These are phyloP conservation scores for Gila robusta DNA, from an alignment of 2,797 vertebrate species.

Conservation along the genomic window DNA sequence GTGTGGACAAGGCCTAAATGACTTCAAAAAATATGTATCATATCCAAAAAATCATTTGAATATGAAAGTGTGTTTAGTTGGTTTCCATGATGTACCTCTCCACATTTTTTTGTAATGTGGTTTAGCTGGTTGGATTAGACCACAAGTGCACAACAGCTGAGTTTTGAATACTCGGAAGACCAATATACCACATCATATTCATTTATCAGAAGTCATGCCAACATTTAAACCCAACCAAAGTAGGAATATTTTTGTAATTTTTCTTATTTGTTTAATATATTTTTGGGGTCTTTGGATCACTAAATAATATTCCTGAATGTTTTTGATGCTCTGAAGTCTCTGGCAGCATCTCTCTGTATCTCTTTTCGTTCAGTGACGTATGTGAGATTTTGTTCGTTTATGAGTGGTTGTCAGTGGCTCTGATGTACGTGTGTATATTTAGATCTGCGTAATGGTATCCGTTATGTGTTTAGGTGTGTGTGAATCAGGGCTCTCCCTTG, in stretches of 20 bases:
- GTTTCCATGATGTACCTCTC: neutral
- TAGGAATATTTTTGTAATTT: neutral
- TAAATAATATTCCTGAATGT: neutral
- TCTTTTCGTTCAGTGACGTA: slow-evolving; percentile 15
- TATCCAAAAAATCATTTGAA: neutral
- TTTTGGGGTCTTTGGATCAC: neutral
- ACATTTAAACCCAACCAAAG: neutral
- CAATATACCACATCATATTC: neutral
- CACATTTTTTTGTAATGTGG: no score
- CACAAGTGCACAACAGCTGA: neutral
- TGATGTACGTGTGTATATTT: slow-evolving; percentile 39
- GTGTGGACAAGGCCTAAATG: no score
- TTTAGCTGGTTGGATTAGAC: neutral
- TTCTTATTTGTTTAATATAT: neutral
- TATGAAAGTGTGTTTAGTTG: neutral
- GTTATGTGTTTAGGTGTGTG: slow-evolving; percentile 27
- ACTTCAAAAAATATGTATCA: neutral
- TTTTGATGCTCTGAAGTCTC: neutral
- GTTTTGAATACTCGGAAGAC: neutral
- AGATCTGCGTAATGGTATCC: slow-evolving; percentile 38
- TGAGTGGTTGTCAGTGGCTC: neutral
- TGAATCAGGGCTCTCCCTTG: slow-evolving; percentile 25
- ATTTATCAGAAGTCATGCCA: neutral
- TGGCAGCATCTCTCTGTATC: slow-evolving; percentile 11
- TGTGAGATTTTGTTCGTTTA: neutral